Evolutionary conservation across 2,888 invertebrate genomes (phyloP), one percentile per base, ranked within the genome.

Genomic region (Myopa testacea): DNA sequence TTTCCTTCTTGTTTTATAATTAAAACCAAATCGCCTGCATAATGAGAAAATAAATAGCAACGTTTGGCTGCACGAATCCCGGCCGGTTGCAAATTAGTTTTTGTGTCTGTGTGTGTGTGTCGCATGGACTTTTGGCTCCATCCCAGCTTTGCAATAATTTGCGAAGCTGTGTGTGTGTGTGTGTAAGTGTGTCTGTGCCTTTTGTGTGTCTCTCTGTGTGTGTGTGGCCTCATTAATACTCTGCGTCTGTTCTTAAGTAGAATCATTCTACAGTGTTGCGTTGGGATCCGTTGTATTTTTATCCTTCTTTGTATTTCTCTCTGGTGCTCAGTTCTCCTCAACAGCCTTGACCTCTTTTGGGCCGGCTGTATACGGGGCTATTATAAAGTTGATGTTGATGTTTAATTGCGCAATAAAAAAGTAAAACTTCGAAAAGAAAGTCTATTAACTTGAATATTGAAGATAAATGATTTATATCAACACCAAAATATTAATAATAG

Each of bases 11-110:
- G 26, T 79, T 76, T 76, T 78, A 76, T 81, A 82, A 82, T 81
- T 81, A 80, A 80, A 81, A 74, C 58, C 78, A 81, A 82, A 82
- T 82, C 79, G 79, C 82, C 82, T 79, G 82, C 81, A 82, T 82
- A 81, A 81, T 82, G 82, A 78, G 79, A 80, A 81, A 81, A 80
- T 81, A 81, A 81, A 80, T 81, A 81, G 81, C 79, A 74, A 79
- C 70, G 78, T 75, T 76, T 67, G 78, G 78, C 77, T 70, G 75
- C 77, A 52, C 50, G 52, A 70, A 52, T 4, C 65, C 37, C 45
- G 45, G 45, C 45, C 45, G 45, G 7, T n/a, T 58, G n/a, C 58
- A 58, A 58, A 58, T 58, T 3, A 58, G 58, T 58, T 58, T 16
- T n/a, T 58, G 26, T 12, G 58, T 12, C 2, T 58, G 58, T n/a